Evolutionary conservation across 2,113 vertebrate genomes (phyloP), one percentile per base, ranked within the genome.

Genomic region (Benitochromis conjunctus): DNA sequence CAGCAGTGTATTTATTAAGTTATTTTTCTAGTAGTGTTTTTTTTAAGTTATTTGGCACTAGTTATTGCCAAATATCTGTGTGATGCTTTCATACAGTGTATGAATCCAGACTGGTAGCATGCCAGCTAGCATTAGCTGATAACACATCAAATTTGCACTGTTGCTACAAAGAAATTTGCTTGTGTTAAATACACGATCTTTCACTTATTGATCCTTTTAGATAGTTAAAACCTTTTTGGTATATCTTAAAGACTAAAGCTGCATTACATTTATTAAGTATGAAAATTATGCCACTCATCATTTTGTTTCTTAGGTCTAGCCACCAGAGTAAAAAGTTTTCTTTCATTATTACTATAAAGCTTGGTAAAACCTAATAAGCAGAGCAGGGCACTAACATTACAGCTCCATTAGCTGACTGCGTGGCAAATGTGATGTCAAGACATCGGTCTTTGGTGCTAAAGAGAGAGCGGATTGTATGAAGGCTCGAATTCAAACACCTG

Each of bases 281-380:
- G 13, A 19, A 1, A 78, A 88, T 74, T 7, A 46, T 64, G 24
- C 26, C 54, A 77, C 56, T 55, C 66, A 80, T 76, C 34, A 81
- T 55, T 51, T 62, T 43, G 55, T 82, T 34, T 69, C 78, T 82
- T 76, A 31, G 46, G 71, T 31, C 26, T 31, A 31, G 46, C 46
- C 71, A 38, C 81, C 84, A 43, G 55, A n/a, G 46, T 62, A 1
- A 71, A 69, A 18, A 3, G 31, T 66, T 55, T 64, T 53, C 46
- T 76, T 31, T 83, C 51, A 13, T 76, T 56, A 18, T 81, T 60
- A 64, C 60, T 38, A 55, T 81, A 56, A 69, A 21, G 85, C 82
- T 71, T 84, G 60, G 46, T 82, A 82, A 83, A 91, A 83, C 3
- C 43, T 43, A 83, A 55, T 16, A 64, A 69, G 79, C 80, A 81